Conservation (phyloP, 2,888 invertebrate species). For the Sinelater perroti region DNA sequence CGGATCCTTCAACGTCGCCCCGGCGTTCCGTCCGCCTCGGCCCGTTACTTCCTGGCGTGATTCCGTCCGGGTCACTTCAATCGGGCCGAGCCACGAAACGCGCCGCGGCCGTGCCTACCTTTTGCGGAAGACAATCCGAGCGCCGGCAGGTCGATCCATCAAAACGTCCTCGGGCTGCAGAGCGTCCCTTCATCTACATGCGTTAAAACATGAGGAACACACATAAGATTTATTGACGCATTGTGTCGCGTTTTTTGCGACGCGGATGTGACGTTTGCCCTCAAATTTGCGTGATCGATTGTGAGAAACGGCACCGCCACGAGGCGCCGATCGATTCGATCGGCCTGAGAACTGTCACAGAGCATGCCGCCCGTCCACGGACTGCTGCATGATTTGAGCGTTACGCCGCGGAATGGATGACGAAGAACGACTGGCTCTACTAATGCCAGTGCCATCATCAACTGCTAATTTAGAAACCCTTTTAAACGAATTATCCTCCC, state of each 20-base stretch:
- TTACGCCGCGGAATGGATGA: slow-evolving; percentile 53
- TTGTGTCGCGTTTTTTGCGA: slow-evolving; percentile 51
- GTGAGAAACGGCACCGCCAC: slow-evolving; percentile 49
- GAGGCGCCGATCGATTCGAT: slow-evolving; percentile 27
- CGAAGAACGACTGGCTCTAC: slow-evolving; percentile 54
- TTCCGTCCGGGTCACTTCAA: too few relatives aligned
- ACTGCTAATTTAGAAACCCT: slow-evolving; percentile 62
- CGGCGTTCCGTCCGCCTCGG: too few relatives aligned
- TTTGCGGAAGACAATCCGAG: slow-evolving; percentile 23
- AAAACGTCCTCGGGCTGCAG: slow-evolving; percentile 56
- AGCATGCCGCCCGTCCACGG: slow-evolving; percentile 21
- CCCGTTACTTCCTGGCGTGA: too few relatives aligned
- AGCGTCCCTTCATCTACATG: slow-evolving; percentile 52
- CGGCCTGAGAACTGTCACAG: slow-evolving; percentile 33
- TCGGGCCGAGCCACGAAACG: too few relatives aligned
- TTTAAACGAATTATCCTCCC: slow-evolving; percentile 61
- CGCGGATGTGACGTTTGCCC: slow-evolving; percentile 48
- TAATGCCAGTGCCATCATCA: slow-evolving; percentile 60
- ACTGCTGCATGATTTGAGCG: slow-evolving; percentile 36
- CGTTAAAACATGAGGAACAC: slow-evolving; percentile 55
- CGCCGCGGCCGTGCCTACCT: too few relatives aligned
- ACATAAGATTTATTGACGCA: slow-evolving; percentile 57
- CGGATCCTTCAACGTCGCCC: too few relatives aligned
- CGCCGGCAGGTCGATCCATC: slow-evolving; percentile 52
- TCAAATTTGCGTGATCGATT: slow-evolving; percentile 56